A percentile compares a stretch with the other conserved stretches of the same genome.
Conservation (phyloP, 2,797 vertebrate species). For the Sebastes hubbsi region DNA sequence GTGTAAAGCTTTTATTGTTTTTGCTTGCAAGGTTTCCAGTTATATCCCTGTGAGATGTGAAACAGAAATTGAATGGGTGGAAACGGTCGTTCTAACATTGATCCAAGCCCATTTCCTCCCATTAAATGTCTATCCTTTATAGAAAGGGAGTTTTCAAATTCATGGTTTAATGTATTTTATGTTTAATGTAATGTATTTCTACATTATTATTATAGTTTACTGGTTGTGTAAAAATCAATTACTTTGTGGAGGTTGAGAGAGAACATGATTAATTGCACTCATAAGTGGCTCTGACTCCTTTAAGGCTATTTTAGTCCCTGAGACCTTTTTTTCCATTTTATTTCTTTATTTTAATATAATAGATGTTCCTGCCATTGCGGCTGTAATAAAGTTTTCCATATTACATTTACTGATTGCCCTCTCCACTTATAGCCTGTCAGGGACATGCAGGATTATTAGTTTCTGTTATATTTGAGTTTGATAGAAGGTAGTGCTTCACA, state of each 20-base stretch:
- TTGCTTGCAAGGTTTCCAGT: neutral
- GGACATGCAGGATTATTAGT: neutral
- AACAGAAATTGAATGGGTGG: neutral
- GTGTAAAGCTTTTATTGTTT: slow-evolving; percentile 44
- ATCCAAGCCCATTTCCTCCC: neutral
- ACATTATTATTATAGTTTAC: neutral
- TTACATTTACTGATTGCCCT: slow-evolving; percentile 42
- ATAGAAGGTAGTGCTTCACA: neutral
- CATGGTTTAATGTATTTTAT: neutral
- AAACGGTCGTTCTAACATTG: neutral
- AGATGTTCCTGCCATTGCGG: slow-evolving; percentile 10
- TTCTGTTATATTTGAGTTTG: slow-evolving; percentile 14
- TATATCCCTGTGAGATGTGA: neutral
- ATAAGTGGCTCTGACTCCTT: slow-evolving; percentile 4
- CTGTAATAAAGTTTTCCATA: slow-evolving; percentile 27
- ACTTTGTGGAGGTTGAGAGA: neutral
- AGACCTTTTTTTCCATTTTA: neutral
- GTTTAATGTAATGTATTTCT: neutral
- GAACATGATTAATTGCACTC: slow-evolving; percentile 14
- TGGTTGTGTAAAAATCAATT: slow-evolving; percentile 6
- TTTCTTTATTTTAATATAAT: slow-evolving; percentile 2
- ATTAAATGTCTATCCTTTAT: neutral
- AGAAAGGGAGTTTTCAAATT: neutral
- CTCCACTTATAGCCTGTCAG: neutral
- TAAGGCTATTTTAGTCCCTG: neutral